Base-by-base conservation (phyloP, 2,113 vertebrate species). In the Ornithorhynchus anatinus region DNA sequence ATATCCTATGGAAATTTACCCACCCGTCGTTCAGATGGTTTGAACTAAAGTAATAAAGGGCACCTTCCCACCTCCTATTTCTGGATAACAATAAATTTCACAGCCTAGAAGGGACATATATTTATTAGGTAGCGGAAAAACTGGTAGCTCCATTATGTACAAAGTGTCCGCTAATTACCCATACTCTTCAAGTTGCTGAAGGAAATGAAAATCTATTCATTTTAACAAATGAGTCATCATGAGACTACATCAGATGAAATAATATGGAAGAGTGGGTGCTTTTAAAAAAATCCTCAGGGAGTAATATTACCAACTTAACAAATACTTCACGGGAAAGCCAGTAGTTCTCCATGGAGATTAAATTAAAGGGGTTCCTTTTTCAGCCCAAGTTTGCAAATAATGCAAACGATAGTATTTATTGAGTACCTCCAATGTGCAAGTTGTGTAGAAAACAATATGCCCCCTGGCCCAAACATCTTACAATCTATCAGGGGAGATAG, bases 211-310 rank as follows among this genome's bases (percentile, higher is more conserved):
- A 64, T 86, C 79, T 62, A 54, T 74, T 84, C 73, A 69, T 81
- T 84, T 84, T 82, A 65, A 82, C 68, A 72, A 80, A 77, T 75
- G 20, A 69, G 51, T 84, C 74, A 32, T 79, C 71, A 80, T 81
- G 15, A n/a, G n/a, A n/a, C 15, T n/a, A 75, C 86, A 80, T 73
- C 72, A 85, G 69, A 69, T 68, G 36, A 44, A 68, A 22, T 52
- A 44, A 53, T 79, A 40, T 81, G 61, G 31, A 81, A 84, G 84
- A 80, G 58, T 72, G 62, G 70, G 69, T 81, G 66, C 70, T 32
- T 19, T 77, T 77, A 78, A 69, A 59, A 47, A 66, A 61, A 72
- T 47, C 29, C 51, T 79, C 47, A 80, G 22, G 56, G 33, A 50
- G 67, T 51, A 36, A 44, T 69, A 75, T 81, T 84, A 72, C 63